These are phyloP conservation scores for Heliconius himera DNA, from an alignment of 1,140 invertebrate genomes.

Conservation along the genomic window DNA sequence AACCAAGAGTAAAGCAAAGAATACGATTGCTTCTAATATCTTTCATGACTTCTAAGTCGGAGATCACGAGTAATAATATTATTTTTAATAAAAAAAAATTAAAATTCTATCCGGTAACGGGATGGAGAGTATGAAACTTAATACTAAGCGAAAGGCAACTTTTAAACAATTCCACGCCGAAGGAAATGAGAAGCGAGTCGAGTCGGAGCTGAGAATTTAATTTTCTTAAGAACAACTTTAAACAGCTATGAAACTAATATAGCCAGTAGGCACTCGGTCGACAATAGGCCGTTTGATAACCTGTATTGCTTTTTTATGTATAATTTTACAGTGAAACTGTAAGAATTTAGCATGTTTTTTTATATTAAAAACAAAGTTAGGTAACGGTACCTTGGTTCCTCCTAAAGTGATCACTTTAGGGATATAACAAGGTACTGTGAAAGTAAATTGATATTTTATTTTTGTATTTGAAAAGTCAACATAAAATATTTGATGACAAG, in stretches of 20 bases:
- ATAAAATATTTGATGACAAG: too few relatives aligned
- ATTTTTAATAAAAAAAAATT: constrained; percentile 23
- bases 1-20: neutral
- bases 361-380: neutral
- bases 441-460: too few relatives aligned
- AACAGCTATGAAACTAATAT: constrained; percentile 51
- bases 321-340: neutral
- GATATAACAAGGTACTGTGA: too few relatives aligned
- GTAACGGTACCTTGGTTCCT: neutral
- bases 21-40: neutral
- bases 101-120: constrained; percentile 19
- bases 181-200: constrained; percentile 42
- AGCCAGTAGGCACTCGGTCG: constrained; percentile 34
- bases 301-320: constrained; percentile 22
- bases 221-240: constrained; percentile 52
- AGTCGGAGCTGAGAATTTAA: constrained; percentile 44
- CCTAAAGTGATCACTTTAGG: too few relatives aligned
- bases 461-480: too few relatives aligned
- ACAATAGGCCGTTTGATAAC: constrained; percentile 43
- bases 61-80: neutral
- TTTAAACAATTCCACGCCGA: constrained; percentile 32
- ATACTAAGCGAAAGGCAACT: constrained; percentile 40
- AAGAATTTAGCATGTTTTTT: neutral
- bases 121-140: constrained; percentile 20
- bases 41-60: neutral